Evolutionary conservation across 2,113 vertebrate genomes (phyloP), one percentile per base, ranked within the genome.

Genomic region (Cisticola juncidis): DNA sequence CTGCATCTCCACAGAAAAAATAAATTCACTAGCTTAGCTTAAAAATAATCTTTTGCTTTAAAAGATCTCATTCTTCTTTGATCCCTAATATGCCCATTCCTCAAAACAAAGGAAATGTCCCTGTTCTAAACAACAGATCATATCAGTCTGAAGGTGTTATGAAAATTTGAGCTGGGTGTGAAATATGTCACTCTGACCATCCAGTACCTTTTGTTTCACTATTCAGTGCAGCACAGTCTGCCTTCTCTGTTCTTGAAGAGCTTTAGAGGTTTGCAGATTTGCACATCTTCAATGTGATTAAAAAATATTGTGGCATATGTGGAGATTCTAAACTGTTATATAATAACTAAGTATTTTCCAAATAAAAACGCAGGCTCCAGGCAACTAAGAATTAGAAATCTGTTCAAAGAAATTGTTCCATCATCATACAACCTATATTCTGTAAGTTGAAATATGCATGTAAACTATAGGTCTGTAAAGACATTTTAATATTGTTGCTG

Each of bases 221-320:
- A 9, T 71, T 70, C 42, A 28, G 20, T 42, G 20, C 19, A 60
- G 21, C 20, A 65, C 5, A 25, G 5, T 16, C 33, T 68, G 56
- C 40, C 65, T 68, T 76, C 13, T 76, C 35, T 76, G 14, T 19
- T 62, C 35, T 74, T 69, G 33, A 20, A 60, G 25, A 36, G 5
- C 42, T 85, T 66, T 38, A 86, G 19, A 61, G 10, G 5, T 24
- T 64, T 64, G 21, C 11, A 60, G 15, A 69, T 56, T 71, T 65
- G 50, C 42, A 25, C 16, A 33, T 38, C 48, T 68, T 57, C 40
- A 12, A 12, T 24, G 15, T 40, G 22, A 35, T 38, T 90, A 1
- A 21, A 71, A 91, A 73, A 48, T 9, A 50, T 3, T 31, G 33
- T 35, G 24, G 1, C 18, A 71, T 80, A 36, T 0, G 0, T 5